These are phyloP conservation scores for Gallinago solitaria DNA, from an alignment of 2,797 vertebrate genomes.

Conservation along the genomic window DNA sequence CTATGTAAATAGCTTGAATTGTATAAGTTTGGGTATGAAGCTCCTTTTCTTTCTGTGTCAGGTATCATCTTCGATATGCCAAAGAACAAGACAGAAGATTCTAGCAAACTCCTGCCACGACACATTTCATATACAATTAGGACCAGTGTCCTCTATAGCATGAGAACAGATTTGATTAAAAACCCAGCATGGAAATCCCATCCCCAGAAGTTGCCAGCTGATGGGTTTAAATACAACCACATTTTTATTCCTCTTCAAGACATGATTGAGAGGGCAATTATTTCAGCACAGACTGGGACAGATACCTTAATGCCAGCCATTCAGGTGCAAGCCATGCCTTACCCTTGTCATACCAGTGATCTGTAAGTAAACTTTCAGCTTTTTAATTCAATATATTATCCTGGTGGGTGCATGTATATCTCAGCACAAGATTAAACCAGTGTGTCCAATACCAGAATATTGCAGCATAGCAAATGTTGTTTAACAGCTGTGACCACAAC, in stretches of 20 bases:
- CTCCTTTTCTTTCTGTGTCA: background rate
- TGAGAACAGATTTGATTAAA: slow-evolving; percentile 73
- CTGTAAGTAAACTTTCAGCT: slow-evolving; percentile 65
- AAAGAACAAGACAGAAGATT: background rate
- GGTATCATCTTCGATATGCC: slow-evolving; percentile 70
- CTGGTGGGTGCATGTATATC: background rate
- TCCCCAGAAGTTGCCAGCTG: slow-evolving; percentile 71
- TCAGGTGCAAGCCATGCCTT: slow-evolving; percentile 75
- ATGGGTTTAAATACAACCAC: slow-evolving; percentile 76
- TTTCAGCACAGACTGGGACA: slow-evolving; percentile 62
- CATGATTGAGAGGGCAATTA: slow-evolving; percentile 77
- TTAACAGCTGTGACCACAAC: background rate
- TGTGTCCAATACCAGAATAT: background rate
- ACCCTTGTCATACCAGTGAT: slow-evolving; percentile 77
- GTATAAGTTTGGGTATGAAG: background rate
- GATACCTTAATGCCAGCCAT: slow-evolving; percentile 20
- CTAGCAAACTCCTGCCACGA: slow-evolving; percentile 1
- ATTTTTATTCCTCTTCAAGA: slow-evolving; percentile 79
- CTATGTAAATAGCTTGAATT: background rate
- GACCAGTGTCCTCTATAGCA: slow-evolving; percentile 73
- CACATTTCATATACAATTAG: slow-evolving; percentile 75
- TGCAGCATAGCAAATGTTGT: background rate
- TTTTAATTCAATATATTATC: background rate
- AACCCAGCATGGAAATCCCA: slow-evolving; percentile 77
- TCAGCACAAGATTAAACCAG: background rate